Base-by-base conservation (phyloP, 2,797 vertebrate genomes). In the Gymnopithys bicolor region DNA sequence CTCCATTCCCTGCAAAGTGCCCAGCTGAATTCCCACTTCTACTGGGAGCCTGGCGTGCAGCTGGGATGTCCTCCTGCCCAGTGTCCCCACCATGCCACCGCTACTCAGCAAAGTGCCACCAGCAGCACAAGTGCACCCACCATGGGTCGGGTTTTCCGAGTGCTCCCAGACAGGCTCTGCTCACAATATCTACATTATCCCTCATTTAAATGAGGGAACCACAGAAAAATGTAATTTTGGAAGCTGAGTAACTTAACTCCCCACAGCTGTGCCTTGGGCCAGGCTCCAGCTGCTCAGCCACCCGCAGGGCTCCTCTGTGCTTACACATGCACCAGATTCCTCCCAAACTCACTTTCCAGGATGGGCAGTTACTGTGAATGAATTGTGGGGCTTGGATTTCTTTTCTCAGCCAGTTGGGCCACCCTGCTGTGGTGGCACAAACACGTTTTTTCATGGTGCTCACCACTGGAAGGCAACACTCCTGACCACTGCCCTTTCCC, bases 191-290 rank as follows among this genome's bases (percentile, higher is more conserved):
- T 4, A 11, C 93, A 91, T 95, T 97, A 97, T 96, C 92, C 94
- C 94, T 64, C 89, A 63, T 76, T 83, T 94, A 84, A 91, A 90
- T 94, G 87, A 94, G 91, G 80, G 90, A 96, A 97, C 82, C 93
- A 55, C 95, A 83, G 80, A 97, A 96, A 97, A 97, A 95, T 96
- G 92, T 91, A 3, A 68, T 75, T 87, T 94, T 90, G 94, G 95
- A 90, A 87, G 84, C 32, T 0, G 12, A 60, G 93, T 90, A 93
- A 93, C 77, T 80, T 8, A 94, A 94, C 88, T 90, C 92, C 80
- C 75, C 0, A 4, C 97, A 97, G 94, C 95, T 97, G 96, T 59
- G 94, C 81, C 86, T 87, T 4, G 73, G 97, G 96, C 94, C 21
- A 62, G 56, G 64, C 78, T 95, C 96, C 97, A 97, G 96, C 92